Percentiles rank a stretch among this genome's conserved stretches.
Evolutionary conservation across 2,113 vertebrate species (phyloP).

Genomic region (Macquaria australasica): DNA sequence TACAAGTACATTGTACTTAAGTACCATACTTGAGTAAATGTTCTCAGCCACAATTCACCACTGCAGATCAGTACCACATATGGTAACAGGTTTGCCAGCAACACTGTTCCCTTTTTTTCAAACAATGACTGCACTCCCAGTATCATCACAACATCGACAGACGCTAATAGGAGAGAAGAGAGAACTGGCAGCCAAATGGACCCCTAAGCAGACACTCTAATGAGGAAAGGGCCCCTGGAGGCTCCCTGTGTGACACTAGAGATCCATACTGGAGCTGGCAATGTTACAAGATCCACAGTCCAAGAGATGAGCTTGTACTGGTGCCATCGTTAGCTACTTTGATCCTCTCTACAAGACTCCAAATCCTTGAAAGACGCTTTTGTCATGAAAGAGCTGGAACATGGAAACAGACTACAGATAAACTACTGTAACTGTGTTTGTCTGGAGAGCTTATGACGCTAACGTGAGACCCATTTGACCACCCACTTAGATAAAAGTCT

Average conservation of each 20-base stretch:
- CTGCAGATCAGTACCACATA: not conserved
- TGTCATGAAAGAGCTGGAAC: constrained; percentile 25
- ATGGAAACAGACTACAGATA: constrained; percentile 27
- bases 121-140: constrained; percentile 8
- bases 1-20: not conserved
- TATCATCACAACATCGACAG: constrained; percentile 8
- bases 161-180: constrained; percentile 32
- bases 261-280: constrained; percentile 54
- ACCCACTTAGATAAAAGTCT: constrained; percentile 29
- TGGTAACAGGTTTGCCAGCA: not conserved
- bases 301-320: constrained; percentile 41
- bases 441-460: constrained; percentile 16
- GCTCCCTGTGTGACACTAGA: constrained; percentile 43
- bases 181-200: constrained; percentile 49
- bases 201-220: constrained; percentile 50
- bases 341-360: constrained; percentile 32
- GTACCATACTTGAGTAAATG: constrained; percentile 1
- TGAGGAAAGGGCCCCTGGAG: constrained; percentile 41
- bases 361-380: constrained; percentile 20
- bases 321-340: constrained; percentile 43
- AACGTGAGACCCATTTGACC: constrained; percentile 25
- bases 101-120: not conserved
- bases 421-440: constrained; percentile 23
- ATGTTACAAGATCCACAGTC: constrained; percentile 22
- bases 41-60: not conserved